These are phyloP conservation scores for Climacteris rufus DNA, from an alignment of 2,113 vertebrate species.

Conservation along the genomic window DNA sequence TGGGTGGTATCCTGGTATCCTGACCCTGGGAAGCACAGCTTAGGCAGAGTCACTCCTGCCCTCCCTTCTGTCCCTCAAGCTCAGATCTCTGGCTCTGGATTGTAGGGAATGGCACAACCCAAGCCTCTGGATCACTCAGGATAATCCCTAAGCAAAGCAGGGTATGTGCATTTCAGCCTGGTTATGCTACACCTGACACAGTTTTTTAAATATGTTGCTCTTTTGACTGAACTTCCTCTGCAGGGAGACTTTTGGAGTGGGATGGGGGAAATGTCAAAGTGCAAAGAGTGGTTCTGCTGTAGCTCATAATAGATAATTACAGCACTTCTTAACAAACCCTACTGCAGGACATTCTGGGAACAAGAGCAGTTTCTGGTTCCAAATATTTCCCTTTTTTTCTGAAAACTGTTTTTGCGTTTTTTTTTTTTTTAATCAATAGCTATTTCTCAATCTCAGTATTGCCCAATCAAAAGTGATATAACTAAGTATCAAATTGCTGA, in stretches of 20 bases:
- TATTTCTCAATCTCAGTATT: neutral
- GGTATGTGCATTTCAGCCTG: neutral
- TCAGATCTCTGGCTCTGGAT: neutral
- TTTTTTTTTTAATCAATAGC: neutral
- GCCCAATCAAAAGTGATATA: neutral
- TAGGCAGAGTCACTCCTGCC: neutral
- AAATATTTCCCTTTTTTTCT: neutral
- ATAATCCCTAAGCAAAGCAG: neutral
- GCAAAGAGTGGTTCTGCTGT: neutral
- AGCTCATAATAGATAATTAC: neutral
- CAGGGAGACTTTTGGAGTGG: neutral
- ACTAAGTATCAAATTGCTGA: neutral
- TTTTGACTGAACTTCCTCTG: neutral
- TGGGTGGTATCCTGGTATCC: neutral
- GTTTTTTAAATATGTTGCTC: neutral
- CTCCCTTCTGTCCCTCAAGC: neutral
- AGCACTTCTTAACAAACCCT: neutral
- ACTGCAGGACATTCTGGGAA: neutral
- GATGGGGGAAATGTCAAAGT: neutral
- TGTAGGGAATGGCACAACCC: rapidly evolving
- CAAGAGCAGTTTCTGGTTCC: neutral
- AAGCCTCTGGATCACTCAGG: rapidly evolving
- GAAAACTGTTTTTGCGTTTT: neutral
- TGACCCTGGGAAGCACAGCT: rapidly evolving
- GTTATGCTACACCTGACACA: neutral